These are phyloP conservation scores for Tinamus guttatus DNA, from an alignment of 2,113 vertebrate genomes.

Conservation along the genomic window DNA sequence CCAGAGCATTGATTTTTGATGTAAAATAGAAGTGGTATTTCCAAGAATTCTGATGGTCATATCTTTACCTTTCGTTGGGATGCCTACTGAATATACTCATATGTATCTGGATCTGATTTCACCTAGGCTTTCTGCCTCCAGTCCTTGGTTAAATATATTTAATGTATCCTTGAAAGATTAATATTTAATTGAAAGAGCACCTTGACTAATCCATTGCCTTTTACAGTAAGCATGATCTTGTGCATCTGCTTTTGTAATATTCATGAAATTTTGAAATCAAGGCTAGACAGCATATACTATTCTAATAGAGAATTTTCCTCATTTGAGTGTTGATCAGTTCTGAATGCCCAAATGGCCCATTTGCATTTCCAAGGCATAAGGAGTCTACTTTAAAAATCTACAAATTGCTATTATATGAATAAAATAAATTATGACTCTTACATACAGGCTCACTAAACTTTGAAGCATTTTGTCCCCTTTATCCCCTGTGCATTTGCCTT, in stretches of 20 bases:
- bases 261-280: constrained; percentile 38
- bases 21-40: neutral
- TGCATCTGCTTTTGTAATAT: constrained; percentile 28
- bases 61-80: constrained; percentile 1
- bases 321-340: constrained; percentile 9
- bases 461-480: neutral
- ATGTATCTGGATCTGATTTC: neutral
- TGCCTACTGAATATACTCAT: neutral
- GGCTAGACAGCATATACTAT: neutral
- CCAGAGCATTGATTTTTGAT: neutral
- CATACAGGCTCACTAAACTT: neutral
- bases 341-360: constrained; percentile 2
- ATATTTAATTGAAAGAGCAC: constrained; percentile 26
- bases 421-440: neutral
- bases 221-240: neutral
- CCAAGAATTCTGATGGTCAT: neutral
- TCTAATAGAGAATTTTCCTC: constrained; percentile 16
- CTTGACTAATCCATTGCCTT: neutral
- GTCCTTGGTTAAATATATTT: neutral
- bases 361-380: constrained; percentile 9
- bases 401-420: neutral
- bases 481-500: neutral
- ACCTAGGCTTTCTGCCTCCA: neutral
- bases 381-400: neutral
- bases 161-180: neutral